Evolutionary conservation across 2,113 vertebrate genomes (phyloP), one percentile per base, ranked within the genome.

Genomic region (Odontophorus gujanensis): DNA sequence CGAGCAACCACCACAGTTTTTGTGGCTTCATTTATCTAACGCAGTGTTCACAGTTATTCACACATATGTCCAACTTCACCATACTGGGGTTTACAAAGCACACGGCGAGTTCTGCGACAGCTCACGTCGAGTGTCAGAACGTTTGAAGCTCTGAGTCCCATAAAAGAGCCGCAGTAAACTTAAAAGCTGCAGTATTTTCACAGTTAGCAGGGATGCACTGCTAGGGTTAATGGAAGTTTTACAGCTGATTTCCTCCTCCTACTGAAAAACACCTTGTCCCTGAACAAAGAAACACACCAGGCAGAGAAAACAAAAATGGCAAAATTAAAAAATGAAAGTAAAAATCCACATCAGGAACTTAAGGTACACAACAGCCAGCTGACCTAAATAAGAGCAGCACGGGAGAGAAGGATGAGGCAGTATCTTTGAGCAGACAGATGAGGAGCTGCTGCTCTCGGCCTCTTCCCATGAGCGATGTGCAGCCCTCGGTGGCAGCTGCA

Each of bases 151-250:
- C 87, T 47, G 58, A 91, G 61, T 88, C 87, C 95, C 90, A 51
- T 90, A 93, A 97, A 97, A 90, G 12, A 1, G 22, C 76, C 20
- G 76, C 5, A 91, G 69, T 85, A 94, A 97, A 96, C 81, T 95
- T 95, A 73, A 38, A 85, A 96, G 90, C 48, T 81, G 76, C 68
- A 40, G 28, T 83, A 59, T 91, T 96, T 57, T 90, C 78, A 43
- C 6, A 62, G 47, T 85, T 87, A 91, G 59, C 58, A 62, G 57
- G 40, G 67, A 81, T 53, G 38, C 57, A 32, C 1, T 90, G 81
- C 79, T 32, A 53, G 72, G 93, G 57, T 92, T 95, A 87, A 94
- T 84, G 77, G 59, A 97, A 67, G 58, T 75, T 97, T 93, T 81
- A 94, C 32, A 93, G 87, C 85, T 95, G 75, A 93, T 88, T 95